Conservation (phyloP, 2,113 vertebrate species). For the Nesogale talazaci region DNA sequence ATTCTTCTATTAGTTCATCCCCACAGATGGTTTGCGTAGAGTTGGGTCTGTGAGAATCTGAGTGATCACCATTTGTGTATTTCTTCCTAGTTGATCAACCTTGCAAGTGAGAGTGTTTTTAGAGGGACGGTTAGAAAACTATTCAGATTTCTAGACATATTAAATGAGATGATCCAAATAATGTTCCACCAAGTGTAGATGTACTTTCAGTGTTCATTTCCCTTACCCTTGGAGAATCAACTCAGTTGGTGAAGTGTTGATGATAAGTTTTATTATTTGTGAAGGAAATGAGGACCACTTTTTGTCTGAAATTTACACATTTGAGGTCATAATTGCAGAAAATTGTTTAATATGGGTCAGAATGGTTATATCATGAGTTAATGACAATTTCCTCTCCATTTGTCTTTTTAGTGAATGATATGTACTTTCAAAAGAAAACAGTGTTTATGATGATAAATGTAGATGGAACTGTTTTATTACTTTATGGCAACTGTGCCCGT, state of each 20-base stretch:
- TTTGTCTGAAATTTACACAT: neutral
- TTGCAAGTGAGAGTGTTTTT: neutral
- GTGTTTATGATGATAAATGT: neutral
- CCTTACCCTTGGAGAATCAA: neutral
- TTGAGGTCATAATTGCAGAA: neutral
- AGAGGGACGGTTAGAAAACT: neutral
- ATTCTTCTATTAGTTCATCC: neutral
- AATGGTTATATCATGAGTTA: no score
- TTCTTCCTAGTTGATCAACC: neutral
- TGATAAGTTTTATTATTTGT: neutral
- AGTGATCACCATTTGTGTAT: neutral
- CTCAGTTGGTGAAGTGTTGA: neutral
- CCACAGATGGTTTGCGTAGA: neutral
- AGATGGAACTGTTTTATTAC: neutral
- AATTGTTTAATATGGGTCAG: no score
- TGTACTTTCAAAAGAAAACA: no score
- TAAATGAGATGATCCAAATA: conserved; percentile 28
- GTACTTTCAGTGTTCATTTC: neutral
- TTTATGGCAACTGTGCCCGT: neutral
- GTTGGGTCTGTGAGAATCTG: neutral
- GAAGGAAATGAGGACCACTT: neutral
- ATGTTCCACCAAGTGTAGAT: neutral
- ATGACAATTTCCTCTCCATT: no score
- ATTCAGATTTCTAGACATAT: neutral
- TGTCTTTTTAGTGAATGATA: no score